These are phyloP conservation scores for Cephus pulcher DNA, from an alignment of 2,888 invertebrate species.

Conservation along the genomic window DNA sequence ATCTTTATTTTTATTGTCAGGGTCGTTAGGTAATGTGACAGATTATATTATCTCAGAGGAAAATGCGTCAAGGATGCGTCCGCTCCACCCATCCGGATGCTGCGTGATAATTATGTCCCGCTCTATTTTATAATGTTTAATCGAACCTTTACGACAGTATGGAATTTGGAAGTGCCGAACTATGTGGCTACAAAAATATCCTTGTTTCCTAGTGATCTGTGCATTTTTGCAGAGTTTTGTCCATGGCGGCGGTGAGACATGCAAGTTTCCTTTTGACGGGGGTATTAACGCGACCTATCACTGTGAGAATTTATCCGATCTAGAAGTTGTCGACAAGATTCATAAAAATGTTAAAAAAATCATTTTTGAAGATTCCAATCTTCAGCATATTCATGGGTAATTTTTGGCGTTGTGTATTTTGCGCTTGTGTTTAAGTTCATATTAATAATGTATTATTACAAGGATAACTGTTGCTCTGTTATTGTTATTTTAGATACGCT, in stretches of 20 bases:
- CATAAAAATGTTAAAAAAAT: conserved; percentile 31
- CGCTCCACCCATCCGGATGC: background rate
- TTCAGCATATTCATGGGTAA: conserved; percentile 38
- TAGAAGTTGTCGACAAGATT: background rate
- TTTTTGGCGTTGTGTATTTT: background rate
- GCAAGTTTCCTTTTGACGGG: background rate
- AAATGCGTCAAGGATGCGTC: background rate
- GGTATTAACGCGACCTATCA: background rate
- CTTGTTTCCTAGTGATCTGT: background rate
- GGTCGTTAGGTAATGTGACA: background rate
- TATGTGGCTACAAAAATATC: background rate
- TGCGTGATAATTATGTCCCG: background rate
- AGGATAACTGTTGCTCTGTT: background rate
- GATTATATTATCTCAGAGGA: background rate
- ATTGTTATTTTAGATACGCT: background rate
- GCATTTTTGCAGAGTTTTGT: background rate
- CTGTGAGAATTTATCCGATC: background rate
- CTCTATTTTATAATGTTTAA: background rate
- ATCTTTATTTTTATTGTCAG: too few relatives aligned
- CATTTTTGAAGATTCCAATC: conserved; percentile 33
- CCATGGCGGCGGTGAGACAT: background rate
- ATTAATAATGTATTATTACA: background rate
- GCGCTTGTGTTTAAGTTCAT: background rate
- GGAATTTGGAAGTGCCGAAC: background rate
- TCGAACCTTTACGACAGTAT: background rate